Conservation (phyloP, 2,797 vertebrate species). For the Hybognathus amarus region DNA sequence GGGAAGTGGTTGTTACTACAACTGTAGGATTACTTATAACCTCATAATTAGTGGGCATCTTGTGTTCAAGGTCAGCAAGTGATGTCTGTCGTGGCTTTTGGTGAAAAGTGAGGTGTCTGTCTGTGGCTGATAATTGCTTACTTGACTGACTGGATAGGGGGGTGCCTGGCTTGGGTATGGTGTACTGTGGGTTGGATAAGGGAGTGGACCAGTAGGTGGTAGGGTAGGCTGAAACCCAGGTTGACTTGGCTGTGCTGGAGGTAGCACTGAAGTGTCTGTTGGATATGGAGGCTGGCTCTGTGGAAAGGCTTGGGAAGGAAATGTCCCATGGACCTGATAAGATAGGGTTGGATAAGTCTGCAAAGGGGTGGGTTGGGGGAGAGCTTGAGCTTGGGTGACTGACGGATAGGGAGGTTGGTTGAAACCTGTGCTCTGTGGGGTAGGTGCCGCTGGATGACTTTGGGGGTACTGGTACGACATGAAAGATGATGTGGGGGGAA, state of each 20-base stretch:
- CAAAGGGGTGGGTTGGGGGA: conserved; percentile 87
- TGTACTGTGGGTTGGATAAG: conserved; percentile 87
- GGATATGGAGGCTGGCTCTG: conserved; percentile 83
- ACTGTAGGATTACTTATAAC: conserved; percentile 85
- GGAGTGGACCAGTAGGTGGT: conserved; percentile 74
- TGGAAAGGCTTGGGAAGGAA: conserved; percentile 83
- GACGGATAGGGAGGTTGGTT: conserved; percentile 83
- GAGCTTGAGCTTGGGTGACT: conserved; percentile 82
- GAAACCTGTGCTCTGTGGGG: conserved; percentile 77
- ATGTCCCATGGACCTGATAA: conserved; percentile 83
- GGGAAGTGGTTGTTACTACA: conserved; percentile 82
- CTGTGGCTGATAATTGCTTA: conserved; percentile 83
- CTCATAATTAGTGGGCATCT: conserved; percentile 95
- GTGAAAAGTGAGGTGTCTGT: conserved; percentile 82
- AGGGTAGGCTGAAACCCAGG: conserved; percentile 84
- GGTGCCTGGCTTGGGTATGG: conserved; percentile 82
- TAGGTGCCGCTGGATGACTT: conserved; percentile 74
- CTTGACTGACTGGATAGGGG: conserved; percentile 81
- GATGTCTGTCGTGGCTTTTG: conserved; percentile 94
- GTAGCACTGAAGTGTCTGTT: conserved; percentile 81
- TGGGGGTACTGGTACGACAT: conserved; percentile 85
- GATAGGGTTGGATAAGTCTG: conserved; percentile 80
- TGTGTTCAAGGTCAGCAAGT: conserved; percentile 94
- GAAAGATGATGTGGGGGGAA: conserved; percentile 83
- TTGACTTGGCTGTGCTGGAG: conserved; percentile 80